Percentiles rank a stretch among this genome's conserved stretches.
phyloP scores from a whole-genome alignment of 2,797 vertebrate genomes.

The Tauraco hartlaubi region DNA sequence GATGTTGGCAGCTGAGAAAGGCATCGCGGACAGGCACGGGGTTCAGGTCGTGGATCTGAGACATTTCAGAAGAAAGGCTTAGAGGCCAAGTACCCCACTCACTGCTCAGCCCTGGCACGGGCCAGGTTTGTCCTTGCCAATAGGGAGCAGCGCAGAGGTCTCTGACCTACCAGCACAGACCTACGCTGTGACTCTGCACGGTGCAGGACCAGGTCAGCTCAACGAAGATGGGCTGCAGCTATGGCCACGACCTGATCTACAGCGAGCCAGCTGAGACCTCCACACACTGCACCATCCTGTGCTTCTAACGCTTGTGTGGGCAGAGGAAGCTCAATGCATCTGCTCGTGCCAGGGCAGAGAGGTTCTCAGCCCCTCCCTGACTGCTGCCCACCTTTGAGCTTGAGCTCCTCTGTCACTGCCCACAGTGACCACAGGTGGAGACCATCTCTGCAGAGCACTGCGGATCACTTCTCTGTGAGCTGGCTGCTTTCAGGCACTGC shows the following conservation, averaged over 20 bases:
- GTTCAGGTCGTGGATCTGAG: background rate
- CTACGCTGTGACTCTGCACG: background rate
- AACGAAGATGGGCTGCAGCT: background rate
- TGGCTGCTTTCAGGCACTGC: background rate
- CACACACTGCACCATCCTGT: background rate
- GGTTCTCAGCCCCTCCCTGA: background rate
- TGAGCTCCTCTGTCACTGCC: background rate
- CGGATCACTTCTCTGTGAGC: background rate
- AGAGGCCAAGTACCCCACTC: background rate
- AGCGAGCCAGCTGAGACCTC: background rate
- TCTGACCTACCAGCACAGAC: background rate
- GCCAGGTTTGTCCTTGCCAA: background rate
- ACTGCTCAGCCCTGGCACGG: background rate
- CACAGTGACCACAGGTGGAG: background rate
- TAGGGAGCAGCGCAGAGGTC: background rate
- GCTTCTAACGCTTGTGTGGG: background rate
- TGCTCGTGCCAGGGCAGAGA: background rate
- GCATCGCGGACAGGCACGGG: background rate
- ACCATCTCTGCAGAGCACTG: background rate
- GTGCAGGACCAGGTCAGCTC: background rate
- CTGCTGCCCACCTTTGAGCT: background rate
- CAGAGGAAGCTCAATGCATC: background rate
- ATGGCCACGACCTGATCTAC: background rate
- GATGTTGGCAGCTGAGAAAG: background rate
- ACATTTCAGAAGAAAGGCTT: background rate